Evolutionary conservation across 2,797 vertebrate species (phyloP).

Genomic region (Echeneis naucrates): DNA sequence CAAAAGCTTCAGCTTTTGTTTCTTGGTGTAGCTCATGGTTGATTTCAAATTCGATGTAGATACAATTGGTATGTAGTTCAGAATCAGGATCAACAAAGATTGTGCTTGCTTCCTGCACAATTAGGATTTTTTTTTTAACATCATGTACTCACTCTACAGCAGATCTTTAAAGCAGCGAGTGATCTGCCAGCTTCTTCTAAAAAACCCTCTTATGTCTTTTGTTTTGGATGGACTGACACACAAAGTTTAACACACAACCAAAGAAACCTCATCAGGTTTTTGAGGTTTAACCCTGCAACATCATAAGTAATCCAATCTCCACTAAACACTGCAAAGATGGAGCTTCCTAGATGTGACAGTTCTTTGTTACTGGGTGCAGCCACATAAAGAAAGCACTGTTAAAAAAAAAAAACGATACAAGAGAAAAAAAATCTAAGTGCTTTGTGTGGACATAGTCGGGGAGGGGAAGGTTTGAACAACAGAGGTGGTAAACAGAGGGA

Average conservation of each 20-base stretch:
- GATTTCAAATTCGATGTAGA: background rate
- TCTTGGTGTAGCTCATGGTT: background rate
- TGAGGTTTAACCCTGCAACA: constrained; percentile 69
- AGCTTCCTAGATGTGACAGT: constrained; percentile 49
- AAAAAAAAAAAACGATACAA: constrained; percentile 32
- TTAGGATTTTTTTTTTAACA: background rate
- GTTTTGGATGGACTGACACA: constrained; percentile 37
- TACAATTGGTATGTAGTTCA: background rate
- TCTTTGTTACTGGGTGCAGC: constrained; percentile 43
- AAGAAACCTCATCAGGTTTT: constrained; percentile 73
- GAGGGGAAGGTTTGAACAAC: constrained; percentile 46
- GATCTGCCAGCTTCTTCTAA: constrained; percentile 59
- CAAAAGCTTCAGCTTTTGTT: background rate
- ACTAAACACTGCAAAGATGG: constrained; percentile 63
- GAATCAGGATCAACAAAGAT: background rate
- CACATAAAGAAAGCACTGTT: constrained; percentile 48
- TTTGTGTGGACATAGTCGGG: constrained; percentile 34
- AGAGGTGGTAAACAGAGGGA: constrained; percentile 41
- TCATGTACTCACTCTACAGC: constrained; percentile 24
- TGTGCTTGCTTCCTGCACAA: background rate
- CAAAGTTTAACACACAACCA: constrained; percentile 18
- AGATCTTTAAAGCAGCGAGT: constrained; percentile 68
- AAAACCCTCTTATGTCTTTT: constrained; percentile 60
- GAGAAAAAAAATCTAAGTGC: constrained; percentile 21
- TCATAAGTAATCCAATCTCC: constrained; percentile 75